Conservation (phyloP, 2,797 vertebrate genomes). For the Dryobates pubescens region DNA sequence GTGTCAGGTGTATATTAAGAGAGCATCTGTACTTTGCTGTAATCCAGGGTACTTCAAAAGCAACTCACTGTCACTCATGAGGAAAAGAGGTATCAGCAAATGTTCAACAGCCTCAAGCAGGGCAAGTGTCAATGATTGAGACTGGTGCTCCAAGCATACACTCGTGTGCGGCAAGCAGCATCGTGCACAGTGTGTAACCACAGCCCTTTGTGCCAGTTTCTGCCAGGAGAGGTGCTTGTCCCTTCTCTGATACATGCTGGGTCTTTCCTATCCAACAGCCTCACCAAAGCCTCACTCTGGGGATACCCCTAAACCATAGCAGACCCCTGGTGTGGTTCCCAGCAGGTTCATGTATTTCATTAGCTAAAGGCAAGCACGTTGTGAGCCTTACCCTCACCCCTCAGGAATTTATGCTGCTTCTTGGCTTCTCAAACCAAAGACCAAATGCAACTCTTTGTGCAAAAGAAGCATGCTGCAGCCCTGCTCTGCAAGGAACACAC, state of each 20-base stretch:
- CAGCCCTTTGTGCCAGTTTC: not conserved
- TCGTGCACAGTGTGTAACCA: fast-evolving
- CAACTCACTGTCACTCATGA: not conserved
- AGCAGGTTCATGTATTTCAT: not conserved
- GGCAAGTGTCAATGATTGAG: not conserved
- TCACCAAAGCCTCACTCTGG: fast-evolving
- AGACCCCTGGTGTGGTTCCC: not conserved
- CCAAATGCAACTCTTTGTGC: not conserved
- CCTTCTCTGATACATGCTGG: not conserved
- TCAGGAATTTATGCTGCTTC: not conserved
- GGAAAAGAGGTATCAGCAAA: not conserved
- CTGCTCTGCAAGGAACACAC: fast-evolving
- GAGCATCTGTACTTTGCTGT: not conserved
- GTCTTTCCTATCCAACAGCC: not conserved
- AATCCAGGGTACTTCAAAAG: not conserved
- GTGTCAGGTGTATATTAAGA: not conserved
- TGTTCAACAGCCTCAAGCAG: not conserved
- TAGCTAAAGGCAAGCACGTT: not conserved
- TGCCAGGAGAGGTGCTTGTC: not conserved
- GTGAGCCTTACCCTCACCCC: not conserved
- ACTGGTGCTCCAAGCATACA: not conserved
- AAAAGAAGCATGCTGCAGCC: fast-evolving
- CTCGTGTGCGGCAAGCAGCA: not conserved
- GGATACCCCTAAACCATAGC: not conserved
- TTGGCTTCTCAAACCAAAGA: not conserved